Evolutionary conservation across 1,140 invertebrate genomes (phyloP), one percentile per base, ranked within the genome.

Genomic region (Berghia stephanieae): DNA sequence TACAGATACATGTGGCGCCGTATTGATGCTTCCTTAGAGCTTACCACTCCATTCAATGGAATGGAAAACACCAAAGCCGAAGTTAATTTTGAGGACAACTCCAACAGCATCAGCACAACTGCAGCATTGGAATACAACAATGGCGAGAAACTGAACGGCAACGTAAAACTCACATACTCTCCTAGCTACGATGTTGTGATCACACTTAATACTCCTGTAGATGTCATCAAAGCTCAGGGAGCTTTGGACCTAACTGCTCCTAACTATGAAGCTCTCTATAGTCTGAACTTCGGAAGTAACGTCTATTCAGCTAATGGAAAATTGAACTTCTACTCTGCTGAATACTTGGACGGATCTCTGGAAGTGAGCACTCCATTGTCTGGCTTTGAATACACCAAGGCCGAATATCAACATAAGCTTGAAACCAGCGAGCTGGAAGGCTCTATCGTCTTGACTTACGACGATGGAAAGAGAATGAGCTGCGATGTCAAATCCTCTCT

Each of bases 351-450:
- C 49, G 77, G 36, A 49, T 66, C 71, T 18, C 34, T 81, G 2
- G 69, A 81, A 55, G 36, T 83, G 16, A 55, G 27, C 44, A 79
- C 78, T 36, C 82, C 82, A 1, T 74, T 66, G 24, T 31, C 43
- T 27, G 72, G 66, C 16, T 70, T 60, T 31, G 69, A 79, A 34
- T 36, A 78, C 18, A 78, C 78, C 13, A 73, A 55, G 6, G 18
- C 80, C 21, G 75, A 57, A 44, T 71, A 84, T 52, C 63, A 70
- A 8, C 81, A 83, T 57, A 78, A 78, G 44, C 81, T 80, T 5
- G 79, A 73, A 38, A 16, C 24, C 3, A 75, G 66, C 24, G 77
- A 69, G 38, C 79, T 82, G 46, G 75, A 75, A 46, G 70, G 72
- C 5, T 79, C 71, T 5, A 74, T 69, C 5, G 72, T 77, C n/a